These are phyloP conservation scores for Pangasius larnaudii DNA, from an alignment of 2,797 vertebrate species.

Conservation along the genomic window DNA sequence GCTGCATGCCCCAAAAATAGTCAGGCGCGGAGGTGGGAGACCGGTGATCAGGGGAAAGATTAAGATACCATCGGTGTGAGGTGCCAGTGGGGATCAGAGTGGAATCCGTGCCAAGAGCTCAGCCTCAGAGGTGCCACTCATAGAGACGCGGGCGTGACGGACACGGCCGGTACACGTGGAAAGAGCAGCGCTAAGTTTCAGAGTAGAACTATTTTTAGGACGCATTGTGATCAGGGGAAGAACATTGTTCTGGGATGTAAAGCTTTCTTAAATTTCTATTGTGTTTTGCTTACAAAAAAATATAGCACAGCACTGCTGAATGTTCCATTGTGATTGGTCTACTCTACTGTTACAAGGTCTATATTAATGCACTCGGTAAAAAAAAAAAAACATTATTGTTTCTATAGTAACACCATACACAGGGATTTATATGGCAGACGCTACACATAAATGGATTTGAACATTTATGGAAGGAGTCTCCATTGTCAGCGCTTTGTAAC, in stretches of 20 bases:
- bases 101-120: constrained; percentile 56
- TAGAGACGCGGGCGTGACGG: constrained; percentile 25
- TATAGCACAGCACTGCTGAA: not conserved
- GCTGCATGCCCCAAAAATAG: constrained; percentile 59
- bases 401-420: not conserved
- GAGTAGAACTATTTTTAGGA: constrained; percentile 37
- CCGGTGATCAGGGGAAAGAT: constrained; percentile 59
- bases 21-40: constrained; percentile 52
- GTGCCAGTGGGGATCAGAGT: constrained; percentile 64
- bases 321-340: not conserved
- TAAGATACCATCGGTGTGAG: constrained; percentile 62
- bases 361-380: not conserved
- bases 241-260: not conserved
- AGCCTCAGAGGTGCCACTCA: constrained; percentile 50
- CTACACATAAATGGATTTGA: not conserved
- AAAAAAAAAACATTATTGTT: not conserved
- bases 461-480: not conserved
- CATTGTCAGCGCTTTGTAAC: not conserved
- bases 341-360: not conserved
- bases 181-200: constrained; percentile 31
- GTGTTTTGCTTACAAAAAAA: not conserved
- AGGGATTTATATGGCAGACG: not conserved
- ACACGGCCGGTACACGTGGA: constrained; percentile 25
- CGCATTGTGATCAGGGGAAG: not conserved
- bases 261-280: not conserved